Evolutionary conservation across 2,797 vertebrate species (phyloP).

Genomic region (Urosaurus nigricauda): DNA sequence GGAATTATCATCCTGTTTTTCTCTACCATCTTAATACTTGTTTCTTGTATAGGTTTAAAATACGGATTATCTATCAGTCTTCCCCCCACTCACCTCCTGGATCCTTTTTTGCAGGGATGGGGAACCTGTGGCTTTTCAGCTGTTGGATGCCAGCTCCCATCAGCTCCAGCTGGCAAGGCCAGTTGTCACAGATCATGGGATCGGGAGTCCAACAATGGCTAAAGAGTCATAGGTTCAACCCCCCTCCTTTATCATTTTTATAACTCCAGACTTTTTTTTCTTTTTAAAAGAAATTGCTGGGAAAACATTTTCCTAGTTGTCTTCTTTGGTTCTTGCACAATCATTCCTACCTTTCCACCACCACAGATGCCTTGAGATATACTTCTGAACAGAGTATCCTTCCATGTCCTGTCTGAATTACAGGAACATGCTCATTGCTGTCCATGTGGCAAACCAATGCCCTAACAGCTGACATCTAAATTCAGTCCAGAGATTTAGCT

Average conservation of each 20-base stretch:
- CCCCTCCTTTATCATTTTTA: not conserved
- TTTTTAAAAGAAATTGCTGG: not conserved
- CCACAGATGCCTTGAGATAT: not conserved
- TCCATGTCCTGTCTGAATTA: not conserved
- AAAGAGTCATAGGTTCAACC: not conserved
- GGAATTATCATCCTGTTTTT: not conserved
- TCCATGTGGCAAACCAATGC: not conserved
- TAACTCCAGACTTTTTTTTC: not conserved
- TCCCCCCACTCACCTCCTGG: not conserved
- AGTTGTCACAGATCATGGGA: too few species aligned
- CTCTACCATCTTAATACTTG: not conserved
- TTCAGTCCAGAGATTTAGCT: not conserved
- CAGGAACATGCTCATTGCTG: not conserved
- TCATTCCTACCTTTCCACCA: not conserved
- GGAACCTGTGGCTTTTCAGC: not conserved
- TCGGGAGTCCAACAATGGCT: not conserved
- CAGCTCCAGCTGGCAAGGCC: not conserved
- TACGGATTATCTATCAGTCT: not conserved
- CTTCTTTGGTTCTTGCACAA: not conserved
- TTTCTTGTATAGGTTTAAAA: not conserved
- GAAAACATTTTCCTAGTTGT: not conserved
- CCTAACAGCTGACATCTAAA: not conserved
- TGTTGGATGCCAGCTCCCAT: not conserved
- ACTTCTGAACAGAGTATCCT: not conserved
- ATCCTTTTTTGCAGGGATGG: not conserved